Evolutionary conservation across 2,888 invertebrate genomes (phyloP), one percentile per base, ranked within the genome.

Genomic region (Mystacides longicornis): DNA sequence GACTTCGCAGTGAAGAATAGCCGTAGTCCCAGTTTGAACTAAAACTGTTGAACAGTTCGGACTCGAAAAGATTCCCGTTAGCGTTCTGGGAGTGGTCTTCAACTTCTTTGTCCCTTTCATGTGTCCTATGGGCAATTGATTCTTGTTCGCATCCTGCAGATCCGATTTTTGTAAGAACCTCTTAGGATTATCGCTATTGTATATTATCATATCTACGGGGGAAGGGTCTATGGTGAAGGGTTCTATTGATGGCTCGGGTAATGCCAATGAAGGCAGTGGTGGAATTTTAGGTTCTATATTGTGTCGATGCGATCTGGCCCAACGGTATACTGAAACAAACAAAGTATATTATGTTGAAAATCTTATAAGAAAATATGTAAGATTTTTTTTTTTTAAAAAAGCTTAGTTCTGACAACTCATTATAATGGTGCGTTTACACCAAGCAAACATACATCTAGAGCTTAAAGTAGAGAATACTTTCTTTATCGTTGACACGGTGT

Each of bases 1-100:
- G 66, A 82, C 81, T 76, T 82, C 81, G 67, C 83, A 83, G 65
- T 81, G 81, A 54, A 83, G 66, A 62, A 80, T 71, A 23, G 81
- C 81, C 14, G 81, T 82, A 7, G 81, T 81, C 52, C 82, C 81
- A 64, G 80, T 80, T 69, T 83, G 82, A 56, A 81, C 82, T 68
- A 80, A 72, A 62, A 82, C 80, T 59, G 79, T 75, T n/a, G 81
- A 81, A 69, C 80, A 80, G 67, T 81, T 81, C 56, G 79, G 79
- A 65, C 80, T 80, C 67, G 79, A 71, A 74, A 81, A 81, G 70
- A 78, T 75, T 66, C 74, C 74, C 63, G 64, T 45, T n/a, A 3
- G 66, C 16, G 9, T 47, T 50, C 53, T 61, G 19, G 37, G 31
- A n/a, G 49, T 58, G 4, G 55, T 51, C 31, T 55, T 58, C 20